Conservation (phyloP, 2,888 invertebrate species). For the Arrhopalites spinosus region DNA sequence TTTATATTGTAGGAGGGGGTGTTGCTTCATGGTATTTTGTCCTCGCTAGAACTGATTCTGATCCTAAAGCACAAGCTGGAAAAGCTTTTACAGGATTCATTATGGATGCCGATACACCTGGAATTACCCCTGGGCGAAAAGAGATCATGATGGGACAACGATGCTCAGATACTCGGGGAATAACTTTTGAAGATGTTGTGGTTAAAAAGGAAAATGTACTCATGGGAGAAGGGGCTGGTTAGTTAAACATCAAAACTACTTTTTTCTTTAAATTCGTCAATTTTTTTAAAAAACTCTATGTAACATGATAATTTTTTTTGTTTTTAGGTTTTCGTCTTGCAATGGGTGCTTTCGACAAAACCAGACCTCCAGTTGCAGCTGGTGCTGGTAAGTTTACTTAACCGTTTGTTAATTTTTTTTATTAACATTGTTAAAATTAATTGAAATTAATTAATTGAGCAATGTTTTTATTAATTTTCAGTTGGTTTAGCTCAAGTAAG, state of each 20-base stretch:
- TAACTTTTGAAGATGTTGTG: constrained; percentile 95
- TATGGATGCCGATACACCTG: constrained; percentile 87
- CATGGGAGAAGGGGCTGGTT: constrained; percentile 79
- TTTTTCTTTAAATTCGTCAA: too few species aligned
- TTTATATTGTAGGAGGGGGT: too few species aligned
- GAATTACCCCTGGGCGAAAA: constrained; percentile 62
- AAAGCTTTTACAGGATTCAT: constrained; percentile 98
- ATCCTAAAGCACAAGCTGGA: constrained; percentile 86
- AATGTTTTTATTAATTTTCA: too few species aligned
- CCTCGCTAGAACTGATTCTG: constrained; percentile 87
- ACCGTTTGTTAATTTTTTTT: too few species aligned
- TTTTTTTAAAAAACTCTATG: too few species aligned
- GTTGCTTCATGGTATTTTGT: constrained; percentile 96
- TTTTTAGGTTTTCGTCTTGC: constrained; percentile 59
- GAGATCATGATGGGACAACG: constrained; percentile 97
- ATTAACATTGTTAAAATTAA: too few species aligned
- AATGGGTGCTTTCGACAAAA: constrained; percentile 45
- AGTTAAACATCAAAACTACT: too few species aligned
- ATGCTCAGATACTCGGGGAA: constrained; percentile 91
- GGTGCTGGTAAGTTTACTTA: not conserved
- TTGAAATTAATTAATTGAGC: too few species aligned
- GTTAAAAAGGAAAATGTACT: constrained; percentile 94
- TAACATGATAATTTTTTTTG: too few species aligned
- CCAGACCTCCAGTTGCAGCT: constrained; percentile 23
- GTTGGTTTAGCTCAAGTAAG: too few species aligned